Base-by-base conservation (phyloP, 2,113 vertebrate species). In the Osmerus mordax region DNA sequence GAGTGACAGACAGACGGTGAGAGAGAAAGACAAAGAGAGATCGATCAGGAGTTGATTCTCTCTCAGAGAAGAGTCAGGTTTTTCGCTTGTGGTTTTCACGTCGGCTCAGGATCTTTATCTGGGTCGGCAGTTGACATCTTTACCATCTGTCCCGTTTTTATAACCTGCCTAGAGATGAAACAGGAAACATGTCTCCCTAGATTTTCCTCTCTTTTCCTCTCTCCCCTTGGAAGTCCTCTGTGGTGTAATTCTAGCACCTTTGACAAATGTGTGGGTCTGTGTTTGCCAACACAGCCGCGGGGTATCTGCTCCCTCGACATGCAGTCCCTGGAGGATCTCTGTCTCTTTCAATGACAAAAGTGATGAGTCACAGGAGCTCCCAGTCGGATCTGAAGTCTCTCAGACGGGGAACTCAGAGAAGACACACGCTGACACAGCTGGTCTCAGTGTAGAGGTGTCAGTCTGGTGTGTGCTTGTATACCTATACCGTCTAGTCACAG, bases 341-440 rank as follows among this genome's bases (percentile, higher is more conserved):
- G 80, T 74, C 60, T 64, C 55, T 70, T 74, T 77, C 32, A 28
- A 58, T 14, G 3, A 18, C 11, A 56, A 81, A 78, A 79, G 5
- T 67, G 74, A 82, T 84, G 85, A 88, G 67, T 88, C 82, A 80
- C 73, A 70, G 75, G 69, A 68, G 25, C 73, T 71, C 67, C 67
- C n/a, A 15, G 62, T 53, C 64, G n/a, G 70, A 61, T 71, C 67
- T 76, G 61, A 61, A 29, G 70, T 28, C 21, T 3, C 65, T 2
- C 32, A 21, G 1, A 14, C 9, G 76, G 79, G 71, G 64, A 74
- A 63, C 60, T 8, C 71, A 0, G 62, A 68, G 67, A 52, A 77
- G 67, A 74, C 69, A 63, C 29, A 53, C 29, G 52, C 74, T 78
- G 73, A 80, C 72, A 66, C 4, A 47, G 72, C 72, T 70, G 29